Evolutionary conservation across 2,797 vertebrate genomes (phyloP).

Genomic region (Acanthurus lineatus): DNA sequence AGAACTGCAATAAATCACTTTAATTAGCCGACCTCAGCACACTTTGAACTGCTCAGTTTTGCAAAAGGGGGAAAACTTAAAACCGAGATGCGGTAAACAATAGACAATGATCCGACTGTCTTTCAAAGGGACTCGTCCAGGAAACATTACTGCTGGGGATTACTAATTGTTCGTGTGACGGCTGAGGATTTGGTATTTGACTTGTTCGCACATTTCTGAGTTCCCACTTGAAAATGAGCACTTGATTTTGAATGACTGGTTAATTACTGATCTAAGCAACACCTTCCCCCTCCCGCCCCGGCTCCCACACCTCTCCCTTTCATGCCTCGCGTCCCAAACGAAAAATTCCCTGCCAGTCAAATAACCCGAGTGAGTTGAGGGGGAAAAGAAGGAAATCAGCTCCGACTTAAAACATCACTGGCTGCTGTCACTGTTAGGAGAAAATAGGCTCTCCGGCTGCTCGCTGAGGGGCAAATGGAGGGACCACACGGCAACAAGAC

Average conservation of each 20-base stretch:
- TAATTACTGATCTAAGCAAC: conserved; percentile 78
- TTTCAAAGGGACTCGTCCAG: conserved; percentile 42
- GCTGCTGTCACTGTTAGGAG: conserved; percentile 70
- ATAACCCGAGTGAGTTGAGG: conserved; percentile 70
- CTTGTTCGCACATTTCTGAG: conserved; percentile 69
- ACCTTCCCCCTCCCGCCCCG: not conserved
- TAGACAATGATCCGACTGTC: conserved; percentile 60
- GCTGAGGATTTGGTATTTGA: conserved; percentile 61
- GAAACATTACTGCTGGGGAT: conserved; percentile 35
- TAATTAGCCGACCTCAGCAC: conserved; percentile 18
- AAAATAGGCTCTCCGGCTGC: conserved; percentile 51
- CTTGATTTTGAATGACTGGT: conserved; percentile 82
- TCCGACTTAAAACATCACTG: conserved; percentile 77
- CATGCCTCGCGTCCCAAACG: conserved; percentile 77
- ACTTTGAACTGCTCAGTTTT: not conserved
- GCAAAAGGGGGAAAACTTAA: not conserved
- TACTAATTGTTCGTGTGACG: conserved; percentile 61
- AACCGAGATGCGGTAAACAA: conserved; percentile 32
- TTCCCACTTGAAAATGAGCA: conserved; percentile 74
- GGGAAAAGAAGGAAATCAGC: conserved; percentile 62
- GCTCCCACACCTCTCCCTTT: conserved; percentile 69
- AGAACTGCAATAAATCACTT: conserved; percentile 2
- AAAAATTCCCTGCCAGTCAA: conserved; percentile 82
- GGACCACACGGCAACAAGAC: conserved; percentile 84
- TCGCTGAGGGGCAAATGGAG: conserved; percentile 78